Percentiles rank a stretch among this genome's conserved stretches.
Conservation (phyloP, 2,888 invertebrate genomes). For the Druceiella hillmani region DNA sequence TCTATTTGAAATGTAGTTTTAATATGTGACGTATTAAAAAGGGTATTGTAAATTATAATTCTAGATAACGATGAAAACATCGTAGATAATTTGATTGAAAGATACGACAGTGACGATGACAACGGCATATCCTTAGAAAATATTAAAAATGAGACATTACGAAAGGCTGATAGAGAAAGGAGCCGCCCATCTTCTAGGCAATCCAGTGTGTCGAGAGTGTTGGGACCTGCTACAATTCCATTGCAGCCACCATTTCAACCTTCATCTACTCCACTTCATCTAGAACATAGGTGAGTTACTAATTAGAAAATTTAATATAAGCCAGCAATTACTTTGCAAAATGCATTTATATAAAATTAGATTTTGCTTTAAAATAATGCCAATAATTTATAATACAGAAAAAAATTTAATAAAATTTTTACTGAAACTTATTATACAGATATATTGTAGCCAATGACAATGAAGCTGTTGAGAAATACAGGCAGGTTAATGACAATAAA, state of each 20-base stretch:
- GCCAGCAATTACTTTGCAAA: no score
- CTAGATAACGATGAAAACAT: slow-evolving; percentile 34
- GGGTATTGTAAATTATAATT: slow-evolving; percentile 2
- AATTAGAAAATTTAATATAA: no score
- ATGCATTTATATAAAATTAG: no score
- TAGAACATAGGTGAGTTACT: slow-evolving; percentile 65
- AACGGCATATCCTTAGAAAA: slow-evolving; percentile 70
- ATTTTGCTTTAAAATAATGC: no score
- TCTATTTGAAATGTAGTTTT: no score
- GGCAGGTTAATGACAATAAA: no score
- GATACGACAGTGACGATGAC: slow-evolving; percentile 62
- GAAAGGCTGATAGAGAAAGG: slow-evolving; percentile 29
- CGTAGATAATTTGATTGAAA: slow-evolving; percentile 37
- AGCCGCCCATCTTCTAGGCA: slow-evolving; percentile 33
- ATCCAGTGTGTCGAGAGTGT: slow-evolving; percentile 23
- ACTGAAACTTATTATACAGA: no score
- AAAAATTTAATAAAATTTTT: no score
- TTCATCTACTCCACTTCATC: slow-evolving; percentile 77
- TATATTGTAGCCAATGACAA: no score
- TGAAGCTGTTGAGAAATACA: no score
- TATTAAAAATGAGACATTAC: slow-evolving; percentile 62
- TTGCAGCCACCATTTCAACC: slow-evolving; percentile 88
- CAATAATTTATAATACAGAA: no score
- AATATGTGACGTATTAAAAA: no score
- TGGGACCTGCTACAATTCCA: slow-evolving; percentile 42